A percentile compares a stretch with the other conserved stretches of the same genome.
Evolutionary conservation across 2,888 invertebrate genomes (phyloP).

Genomic region (Byasa hedistus): DNA sequence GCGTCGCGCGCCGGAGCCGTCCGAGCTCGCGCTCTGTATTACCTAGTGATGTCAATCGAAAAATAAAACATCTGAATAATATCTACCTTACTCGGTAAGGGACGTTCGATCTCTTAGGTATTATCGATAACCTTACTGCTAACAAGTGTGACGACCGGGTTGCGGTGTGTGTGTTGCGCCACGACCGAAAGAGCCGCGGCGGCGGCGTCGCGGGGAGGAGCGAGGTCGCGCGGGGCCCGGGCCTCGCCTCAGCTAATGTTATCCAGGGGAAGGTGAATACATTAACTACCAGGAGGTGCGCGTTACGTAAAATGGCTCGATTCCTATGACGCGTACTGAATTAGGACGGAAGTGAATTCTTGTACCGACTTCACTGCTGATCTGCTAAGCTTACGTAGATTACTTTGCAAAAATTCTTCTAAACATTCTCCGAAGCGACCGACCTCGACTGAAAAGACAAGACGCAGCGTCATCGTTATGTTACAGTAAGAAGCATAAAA

Average conservation of each 20-base stretch:
- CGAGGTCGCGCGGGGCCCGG: constrained; percentile 32
- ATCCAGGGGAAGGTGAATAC: constrained; percentile 73
- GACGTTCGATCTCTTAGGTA: constrained; percentile 79
- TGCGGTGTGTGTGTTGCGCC: constrained; percentile 28
- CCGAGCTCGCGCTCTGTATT: constrained; percentile 21
- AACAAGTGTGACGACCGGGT: constrained; percentile 66
- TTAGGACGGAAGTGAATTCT: constrained; percentile 80
- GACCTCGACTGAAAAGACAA: constrained; percentile 61
- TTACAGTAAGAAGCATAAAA: constrained; percentile 75
- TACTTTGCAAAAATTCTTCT: constrained; percentile 73
- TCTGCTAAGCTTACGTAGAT: constrained; percentile 77
- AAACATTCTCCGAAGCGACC: constrained; percentile 62
- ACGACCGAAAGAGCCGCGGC: constrained; percentile 28
- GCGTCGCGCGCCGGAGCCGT: constrained; percentile 14
- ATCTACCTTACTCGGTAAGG: constrained; percentile 80
- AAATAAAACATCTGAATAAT: constrained; percentile 73
- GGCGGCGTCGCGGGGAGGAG: constrained; percentile 32
- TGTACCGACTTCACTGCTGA: constrained; percentile 79
- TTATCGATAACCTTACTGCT: constrained; percentile 77
- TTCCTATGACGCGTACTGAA: constrained; percentile 79
- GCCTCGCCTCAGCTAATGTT: constrained; percentile 60
- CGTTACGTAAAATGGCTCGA: constrained; percentile 81
- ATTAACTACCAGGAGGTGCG: constrained; percentile 73
- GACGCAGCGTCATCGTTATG: constrained; percentile 59
- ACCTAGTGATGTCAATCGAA: constrained; percentile 69